Evolutionary conservation across 2,797 vertebrate species (phyloP).

Genomic region (Platalea minor): DNA sequence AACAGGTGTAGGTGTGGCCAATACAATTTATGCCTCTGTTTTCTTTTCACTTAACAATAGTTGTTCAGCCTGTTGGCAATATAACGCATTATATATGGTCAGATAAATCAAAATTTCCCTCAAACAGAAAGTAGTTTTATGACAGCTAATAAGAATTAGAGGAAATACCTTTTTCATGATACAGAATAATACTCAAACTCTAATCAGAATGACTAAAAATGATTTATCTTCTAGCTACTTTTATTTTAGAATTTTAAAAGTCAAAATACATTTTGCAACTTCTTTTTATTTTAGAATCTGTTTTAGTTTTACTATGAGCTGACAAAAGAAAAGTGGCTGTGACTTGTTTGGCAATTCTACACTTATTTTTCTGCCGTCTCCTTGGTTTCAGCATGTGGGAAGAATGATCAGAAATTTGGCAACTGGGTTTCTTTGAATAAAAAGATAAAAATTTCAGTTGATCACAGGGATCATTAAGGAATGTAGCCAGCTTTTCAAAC

Average conservation of each 20-base stretch:
- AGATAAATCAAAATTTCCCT: neutral
- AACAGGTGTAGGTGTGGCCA: neutral
- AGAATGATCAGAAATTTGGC: neutral
- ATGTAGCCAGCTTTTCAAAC: neutral
- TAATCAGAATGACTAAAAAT: neutral
- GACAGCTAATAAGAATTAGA: neutral
- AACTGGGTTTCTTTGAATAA: neutral
- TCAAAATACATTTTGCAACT: neutral
- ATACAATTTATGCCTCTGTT: neutral
- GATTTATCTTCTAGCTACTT: neutral
- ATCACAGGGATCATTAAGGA: neutral
- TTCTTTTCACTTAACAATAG: neutral
- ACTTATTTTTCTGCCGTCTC: neutral
- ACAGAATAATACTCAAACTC: neutral
- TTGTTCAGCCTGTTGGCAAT: neutral
- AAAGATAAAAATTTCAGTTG: neutral
- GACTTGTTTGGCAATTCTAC: neutral
- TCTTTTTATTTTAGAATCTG: neutral
- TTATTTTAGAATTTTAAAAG: neutral
- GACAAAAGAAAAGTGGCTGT: neutral
- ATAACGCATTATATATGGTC: neutral
- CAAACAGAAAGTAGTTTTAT: neutral
- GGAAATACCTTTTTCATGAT: neutral
- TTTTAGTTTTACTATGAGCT: neutral
- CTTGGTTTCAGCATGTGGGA: neutral